phyloP scores from a whole-genome alignment of 2,113 vertebrate genomes.

The Sceloporus tristichus region DNA sequence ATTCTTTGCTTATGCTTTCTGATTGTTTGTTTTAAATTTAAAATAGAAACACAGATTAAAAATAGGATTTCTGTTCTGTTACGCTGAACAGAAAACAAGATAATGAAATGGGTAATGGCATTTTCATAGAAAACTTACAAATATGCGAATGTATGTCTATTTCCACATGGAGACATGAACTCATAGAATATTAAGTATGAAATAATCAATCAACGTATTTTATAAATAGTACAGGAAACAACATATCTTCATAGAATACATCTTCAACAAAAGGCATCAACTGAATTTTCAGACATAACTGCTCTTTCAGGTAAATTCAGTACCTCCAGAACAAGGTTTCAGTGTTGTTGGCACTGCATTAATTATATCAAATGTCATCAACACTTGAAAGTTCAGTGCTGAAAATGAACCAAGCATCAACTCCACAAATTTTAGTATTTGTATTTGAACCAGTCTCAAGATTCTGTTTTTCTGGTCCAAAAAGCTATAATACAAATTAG shows the following conservation, averaged over 20 bases:
- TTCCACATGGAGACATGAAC: neutral
- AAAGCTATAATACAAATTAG: neutral
- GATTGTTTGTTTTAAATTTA: neutral
- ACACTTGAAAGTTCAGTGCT: neutral
- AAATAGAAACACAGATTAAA: neutral
- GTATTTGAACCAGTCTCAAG: neutral
- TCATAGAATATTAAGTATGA: neutral
- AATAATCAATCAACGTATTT: neutral
- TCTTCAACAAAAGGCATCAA: neutral
- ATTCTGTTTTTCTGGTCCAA: neutral
- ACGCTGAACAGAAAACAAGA: neutral
- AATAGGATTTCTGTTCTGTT: neutral
- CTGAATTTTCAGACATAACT: neutral
- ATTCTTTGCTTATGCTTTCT: neutral
- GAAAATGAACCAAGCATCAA: neutral
- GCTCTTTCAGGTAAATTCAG: neutral
- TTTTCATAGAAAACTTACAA: neutral
- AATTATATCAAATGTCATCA: constrained; percentile 1
- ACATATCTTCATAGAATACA: neutral
- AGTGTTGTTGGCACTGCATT: neutral
- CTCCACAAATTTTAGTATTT: neutral
- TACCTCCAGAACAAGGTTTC: neutral
- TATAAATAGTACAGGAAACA: neutral
- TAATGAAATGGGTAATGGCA: neutral
- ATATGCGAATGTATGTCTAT: neutral